These are phyloP conservation scores for Cenopis cana DNA, from an alignment of 2,888 invertebrate species.

Conservation along the genomic window DNA sequence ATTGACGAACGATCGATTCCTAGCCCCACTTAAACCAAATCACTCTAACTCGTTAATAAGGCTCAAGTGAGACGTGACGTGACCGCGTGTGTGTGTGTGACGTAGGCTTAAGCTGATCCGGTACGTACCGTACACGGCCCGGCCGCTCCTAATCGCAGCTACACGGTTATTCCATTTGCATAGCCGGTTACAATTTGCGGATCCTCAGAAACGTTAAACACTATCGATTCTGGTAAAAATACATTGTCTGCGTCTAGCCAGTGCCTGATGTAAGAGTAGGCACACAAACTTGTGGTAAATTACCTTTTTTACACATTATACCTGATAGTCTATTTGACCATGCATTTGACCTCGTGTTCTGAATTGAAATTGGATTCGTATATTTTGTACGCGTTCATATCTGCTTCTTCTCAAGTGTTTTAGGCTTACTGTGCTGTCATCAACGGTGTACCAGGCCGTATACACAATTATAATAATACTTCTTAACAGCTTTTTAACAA, in stretches of 20 bases:
- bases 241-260: conserved; percentile 15
- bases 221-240: conserved; percentile 42
- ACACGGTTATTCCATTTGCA: conserved; percentile 76
- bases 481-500: too few species aligned
- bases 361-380: too few species aligned
- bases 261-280: background rate
- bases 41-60: conserved; percentile 33
- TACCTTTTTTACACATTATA: background rate
- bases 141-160: conserved; percentile 65
- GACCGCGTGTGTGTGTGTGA: conserved; percentile 25
- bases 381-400: too few species aligned
- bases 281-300: background rate
- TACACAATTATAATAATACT: too few species aligned
- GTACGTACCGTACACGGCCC: conserved; percentile 38
- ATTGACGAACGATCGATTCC: background rate
- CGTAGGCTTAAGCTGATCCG: conserved; percentile 44
- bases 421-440: too few species aligned
- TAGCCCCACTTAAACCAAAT: background rate
- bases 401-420: too few species aligned
- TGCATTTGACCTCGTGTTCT: too few species aligned
- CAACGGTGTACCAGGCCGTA: too few species aligned
- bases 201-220: conserved; percentile 23
- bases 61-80: conserved; percentile 21
- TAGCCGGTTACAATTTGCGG: conserved; percentile 47
- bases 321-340: background rate